Conservation (phyloP, 2,113 vertebrate species). For the Theristicus caerulescens region DNA sequence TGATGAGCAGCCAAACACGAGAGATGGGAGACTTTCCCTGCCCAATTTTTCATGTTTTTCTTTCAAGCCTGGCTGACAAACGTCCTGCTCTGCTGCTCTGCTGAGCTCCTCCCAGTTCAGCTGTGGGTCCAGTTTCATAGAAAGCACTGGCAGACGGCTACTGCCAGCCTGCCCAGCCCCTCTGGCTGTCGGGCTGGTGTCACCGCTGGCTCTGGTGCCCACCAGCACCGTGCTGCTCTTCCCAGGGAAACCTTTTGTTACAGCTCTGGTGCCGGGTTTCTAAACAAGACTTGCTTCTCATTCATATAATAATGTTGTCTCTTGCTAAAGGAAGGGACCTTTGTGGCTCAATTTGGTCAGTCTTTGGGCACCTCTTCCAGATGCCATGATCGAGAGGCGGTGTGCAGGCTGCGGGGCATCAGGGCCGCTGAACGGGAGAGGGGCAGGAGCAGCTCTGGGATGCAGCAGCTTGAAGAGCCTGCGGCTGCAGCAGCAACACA, state of each 20-base stretch:
- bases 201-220: not conserved
- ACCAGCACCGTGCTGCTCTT: not conserved
- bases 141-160: not conserved
- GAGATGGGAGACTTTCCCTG: not conserved
- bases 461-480: too few relatives aligned
- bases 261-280: too few relatives aligned
- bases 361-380: too few relatives aligned
- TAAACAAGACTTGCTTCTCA: not conserved
- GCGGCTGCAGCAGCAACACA: not conserved
- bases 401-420: not conserved
- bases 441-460: not conserved
- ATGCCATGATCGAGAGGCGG: fast-evolving
- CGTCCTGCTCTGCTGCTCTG: not conserved
- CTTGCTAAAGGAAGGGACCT: not conserved
- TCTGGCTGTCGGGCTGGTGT: not conserved
- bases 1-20: too few relatives aligned
- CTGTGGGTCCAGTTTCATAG: not conserved
- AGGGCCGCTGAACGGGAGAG: fast-evolving
- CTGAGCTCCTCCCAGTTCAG: not conserved
- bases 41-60: not conserved
- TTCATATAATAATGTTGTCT: not conserved
- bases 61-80: not conserved
- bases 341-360: not conserved
- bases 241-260: not conserved
- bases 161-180: not conserved